Evolutionary conservation across 2,113 vertebrate genomes (phyloP).

Genomic region (Ageneiosus marmoratus): DNA sequence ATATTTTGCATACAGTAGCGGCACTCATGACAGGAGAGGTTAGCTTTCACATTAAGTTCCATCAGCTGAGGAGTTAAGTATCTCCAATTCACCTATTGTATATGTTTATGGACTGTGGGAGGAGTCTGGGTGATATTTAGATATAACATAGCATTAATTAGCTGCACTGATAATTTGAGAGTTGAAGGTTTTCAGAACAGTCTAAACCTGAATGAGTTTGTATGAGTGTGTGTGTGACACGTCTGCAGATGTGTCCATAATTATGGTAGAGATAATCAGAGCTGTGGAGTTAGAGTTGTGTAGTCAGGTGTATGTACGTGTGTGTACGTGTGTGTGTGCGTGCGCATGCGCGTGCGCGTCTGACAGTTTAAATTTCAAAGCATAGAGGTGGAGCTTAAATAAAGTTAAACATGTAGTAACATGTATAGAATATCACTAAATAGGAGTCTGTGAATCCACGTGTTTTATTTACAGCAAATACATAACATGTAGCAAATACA

Average conservation of each 20-base stretch:
- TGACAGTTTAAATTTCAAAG: neutral
- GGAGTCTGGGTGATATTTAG: neutral
- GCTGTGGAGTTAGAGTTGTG: neutral
- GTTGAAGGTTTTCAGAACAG: neutral
- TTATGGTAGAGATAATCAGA: slow-evolving; percentile 10
- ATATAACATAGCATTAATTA: neutral
- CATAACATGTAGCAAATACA: neutral
- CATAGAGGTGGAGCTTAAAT: neutral
- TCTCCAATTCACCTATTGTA: no score
- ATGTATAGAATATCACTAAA: neutral
- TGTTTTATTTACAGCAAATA: neutral
- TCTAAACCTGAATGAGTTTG: neutral
- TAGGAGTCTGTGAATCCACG: neutral
- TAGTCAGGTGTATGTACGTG: neutral
- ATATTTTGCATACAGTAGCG: no score
- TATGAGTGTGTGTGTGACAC: slow-evolving; percentile 1
- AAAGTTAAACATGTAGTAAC: neutral
- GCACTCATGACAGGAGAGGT: no score
- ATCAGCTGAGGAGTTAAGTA: no score
- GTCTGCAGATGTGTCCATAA: slow-evolving; percentile 25
- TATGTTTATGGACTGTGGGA: no score
- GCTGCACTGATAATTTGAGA: neutral
- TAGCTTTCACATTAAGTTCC: no score
- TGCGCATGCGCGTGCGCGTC: no score
- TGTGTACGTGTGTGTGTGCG: no score